Evolutionary conservation across 2,888 invertebrate species (phyloP).

Genomic region (Drosophila pseudotakahashii): DNA sequence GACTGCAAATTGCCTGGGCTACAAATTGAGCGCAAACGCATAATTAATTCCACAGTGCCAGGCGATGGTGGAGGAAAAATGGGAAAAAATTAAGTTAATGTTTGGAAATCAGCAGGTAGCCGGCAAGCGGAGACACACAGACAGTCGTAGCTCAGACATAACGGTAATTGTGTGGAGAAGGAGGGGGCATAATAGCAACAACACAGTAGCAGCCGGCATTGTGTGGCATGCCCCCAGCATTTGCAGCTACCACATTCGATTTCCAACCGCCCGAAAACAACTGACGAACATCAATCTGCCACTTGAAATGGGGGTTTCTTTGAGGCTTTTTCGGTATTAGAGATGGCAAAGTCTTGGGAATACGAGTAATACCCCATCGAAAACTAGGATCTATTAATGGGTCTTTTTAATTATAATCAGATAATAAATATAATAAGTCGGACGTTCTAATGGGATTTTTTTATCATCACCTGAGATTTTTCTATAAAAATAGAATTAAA

Average conservation of each 20-base stretch:
- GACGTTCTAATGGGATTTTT: too few species aligned
- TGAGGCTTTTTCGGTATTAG: neutral
- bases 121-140: slow-evolving; percentile 34
- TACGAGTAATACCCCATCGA: too few species aligned
- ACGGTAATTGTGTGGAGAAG: slow-evolving; percentile 56
- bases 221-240: slow-evolving; percentile 26
- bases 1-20: slow-evolving; percentile 63
- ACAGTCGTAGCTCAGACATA: slow-evolving; percentile 38
- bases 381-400: too few species aligned
- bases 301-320: slow-evolving; percentile 5
- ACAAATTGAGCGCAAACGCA: slow-evolving; percentile 81
- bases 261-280: slow-evolving; percentile 23
- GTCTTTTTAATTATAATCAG: too few species aligned
- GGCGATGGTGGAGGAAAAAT: slow-evolving; percentile 48
- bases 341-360: neutral
- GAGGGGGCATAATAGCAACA: slow-evolving; percentile 1
- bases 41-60: slow-evolving; percentile 75
- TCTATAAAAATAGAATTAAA: too few species aligned
- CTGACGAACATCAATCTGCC: slow-evolving; percentile 27
- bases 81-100: slow-evolving; percentile 70
- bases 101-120: slow-evolving; percentile 72
- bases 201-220: slow-evolving; percentile 25
- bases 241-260: slow-evolving; percentile 27
- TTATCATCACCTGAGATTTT: too few species aligned
- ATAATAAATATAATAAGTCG: too few species aligned